phyloP scores from a whole-genome alignment of 2,113 vertebrate species.

The Clarias macrocephalus region DNA sequence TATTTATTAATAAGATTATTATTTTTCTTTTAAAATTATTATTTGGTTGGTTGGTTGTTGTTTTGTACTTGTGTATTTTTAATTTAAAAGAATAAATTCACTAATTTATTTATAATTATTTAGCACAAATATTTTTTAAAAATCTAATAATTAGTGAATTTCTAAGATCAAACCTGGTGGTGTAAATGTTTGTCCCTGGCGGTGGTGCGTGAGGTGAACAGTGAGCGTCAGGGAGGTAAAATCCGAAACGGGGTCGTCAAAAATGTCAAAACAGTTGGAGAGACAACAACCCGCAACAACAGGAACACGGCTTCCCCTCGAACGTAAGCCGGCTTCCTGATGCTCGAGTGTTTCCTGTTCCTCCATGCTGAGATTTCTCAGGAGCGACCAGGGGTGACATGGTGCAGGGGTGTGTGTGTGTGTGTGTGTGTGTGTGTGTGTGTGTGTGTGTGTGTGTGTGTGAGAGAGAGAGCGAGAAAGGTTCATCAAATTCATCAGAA shows the following conservation, averaged over 20 bases:
- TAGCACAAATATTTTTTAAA: too few relatives aligned
- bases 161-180: background rate
- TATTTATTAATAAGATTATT: background rate
- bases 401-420: slow-evolving; percentile 1
- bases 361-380: slow-evolving; percentile 60
- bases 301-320: slow-evolving; percentile 65
- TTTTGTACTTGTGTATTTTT: background rate
- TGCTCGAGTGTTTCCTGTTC: slow-evolving; percentile 66
- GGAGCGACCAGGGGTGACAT: slow-evolving; percentile 39
- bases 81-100: background rate
- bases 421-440: background rate
- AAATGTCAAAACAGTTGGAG: slow-evolving; percentile 46
- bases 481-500: slow-evolving; percentile 24
- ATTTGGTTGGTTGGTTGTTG: background rate
- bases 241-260: slow-evolving; percentile 5
- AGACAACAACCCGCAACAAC: slow-evolving; percentile 58
- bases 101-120: background rate
- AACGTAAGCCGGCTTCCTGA: slow-evolving; percentile 62
- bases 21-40: background rate
- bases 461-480: background rate
- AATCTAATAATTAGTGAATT: background rate
- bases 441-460: slow-evolving; percentile 6
- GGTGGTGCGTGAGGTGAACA: slow-evolving; percentile 14
- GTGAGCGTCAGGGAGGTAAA: background rate
- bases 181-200: background rate